Evolutionary conservation across 2,113 vertebrate genomes (phyloP), one percentile per base, ranked within the genome.

Genomic region (Zingel zingel): DNA sequence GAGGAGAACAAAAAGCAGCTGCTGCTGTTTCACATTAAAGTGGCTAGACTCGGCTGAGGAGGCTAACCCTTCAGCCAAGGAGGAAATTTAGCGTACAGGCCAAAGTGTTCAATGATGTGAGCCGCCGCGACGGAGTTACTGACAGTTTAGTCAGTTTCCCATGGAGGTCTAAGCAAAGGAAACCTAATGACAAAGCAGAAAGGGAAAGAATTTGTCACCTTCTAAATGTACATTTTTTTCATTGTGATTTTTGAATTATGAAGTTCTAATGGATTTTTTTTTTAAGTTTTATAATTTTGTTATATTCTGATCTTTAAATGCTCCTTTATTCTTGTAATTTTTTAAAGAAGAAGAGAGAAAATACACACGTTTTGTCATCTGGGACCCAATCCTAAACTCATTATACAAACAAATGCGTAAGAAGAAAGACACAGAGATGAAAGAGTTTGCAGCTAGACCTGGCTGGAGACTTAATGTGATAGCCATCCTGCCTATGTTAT

Each of bases 21-120:
- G 77, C 86, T 77, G 87, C 83, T 82, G 81, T 79, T 88, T 92
- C 59, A 89, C 45, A 88, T 91, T 86, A 72, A 74, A 86, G 78
- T 23, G 53, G 50, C 27, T 77, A 64, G 70, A 74, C 62, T 2
- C 30, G 12, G 10, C 77, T 45, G 70, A 54, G 63, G 73, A 69
- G 78, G 81, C 71, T 30, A 74, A 87, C 66, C 77, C 83, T 77
- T 81, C 51, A 73, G 65, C 63, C 45, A 4, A 30, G 73, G 77
- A 83, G 89, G 86, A 93, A 92, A 88, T 77, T 79, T 73, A 58
- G 48, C 21, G 18, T 53, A 83, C 45, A 12, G 72, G 82, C 81
- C 86, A 58, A 72, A 48, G 74, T 23, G 43, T 79, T 91, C n/a
- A 36, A 84, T 84, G 85, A 87, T 64, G 80, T 90, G 85, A 63